Base-by-base conservation (phyloP, 2,888 invertebrate species). In the Siphonodentalium dalli region DNA sequence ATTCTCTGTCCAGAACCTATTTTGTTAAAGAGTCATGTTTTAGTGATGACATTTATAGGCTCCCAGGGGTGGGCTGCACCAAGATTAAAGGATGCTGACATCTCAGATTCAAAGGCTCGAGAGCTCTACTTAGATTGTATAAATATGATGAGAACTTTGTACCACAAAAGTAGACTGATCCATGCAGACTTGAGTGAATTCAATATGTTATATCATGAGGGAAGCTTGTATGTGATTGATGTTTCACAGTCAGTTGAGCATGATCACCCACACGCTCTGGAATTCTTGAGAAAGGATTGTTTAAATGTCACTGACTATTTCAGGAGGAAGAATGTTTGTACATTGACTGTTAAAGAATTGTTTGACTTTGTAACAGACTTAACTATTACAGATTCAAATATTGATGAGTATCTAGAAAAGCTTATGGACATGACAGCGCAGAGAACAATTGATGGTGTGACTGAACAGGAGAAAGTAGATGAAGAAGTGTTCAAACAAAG, bases 241-340 rank as follows among this genome's bases (percentile, higher is more conserved):
- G 98, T 99, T 0, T 97, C 97, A 0, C 99, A 99, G 79, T 91
- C 97, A 0, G 98, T 99, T 0, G 97, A 98, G 82, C 96, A 96
- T 80, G 96, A 98, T 80, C 97, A 99, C 86, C 96, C 96, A 0
- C 89, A 92, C 82, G 92, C 98, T 0, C 87, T 94, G 63, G 92
- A 95, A 60, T 99, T 99, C 81, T 85, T 99, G 40, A 86, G 96
- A 54, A 95, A 92, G 78, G 98, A 99, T 84, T 94, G 96, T 77
- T 90, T 89, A 21, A 99, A 98, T 81, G 88, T 98, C 51, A 88
- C 87, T 75, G 93, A 93, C 56, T 98, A 90, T 84, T 99, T 97
- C 80, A 87, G 88, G 48, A 93, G 91, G 75, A 89, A 89, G 65
- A 89, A 89, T 15, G 79, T 97, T 0, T 89, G 90, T n/a, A 93